Evolutionary conservation across 2,888 invertebrate species (phyloP).

Genomic region (Ceriagrion tenellum): DNA sequence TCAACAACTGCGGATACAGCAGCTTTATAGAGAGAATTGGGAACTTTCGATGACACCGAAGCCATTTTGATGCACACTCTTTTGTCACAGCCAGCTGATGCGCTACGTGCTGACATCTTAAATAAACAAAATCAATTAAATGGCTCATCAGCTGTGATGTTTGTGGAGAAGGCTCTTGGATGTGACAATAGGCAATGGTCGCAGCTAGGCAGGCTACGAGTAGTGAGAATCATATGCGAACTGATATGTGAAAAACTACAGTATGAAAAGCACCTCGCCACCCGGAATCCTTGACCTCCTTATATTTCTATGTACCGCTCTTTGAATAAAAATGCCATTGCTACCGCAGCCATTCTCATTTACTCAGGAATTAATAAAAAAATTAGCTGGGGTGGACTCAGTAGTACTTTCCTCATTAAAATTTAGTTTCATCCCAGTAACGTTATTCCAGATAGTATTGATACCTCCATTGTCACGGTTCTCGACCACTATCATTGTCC

Average conservation of each 20-base stretch:
- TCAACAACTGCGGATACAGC: conserved; percentile 83
- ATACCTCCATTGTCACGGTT: too few relatives aligned
- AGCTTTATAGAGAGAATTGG: conserved; percentile 81
- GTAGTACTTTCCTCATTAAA: neutral
- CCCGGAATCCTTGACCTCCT: neutral
- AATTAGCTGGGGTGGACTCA: neutral
- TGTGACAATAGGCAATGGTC: neutral
- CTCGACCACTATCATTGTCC: too few relatives aligned
- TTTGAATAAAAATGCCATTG: neutral
- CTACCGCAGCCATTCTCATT: neutral
- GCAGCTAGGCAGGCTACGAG: neutral
- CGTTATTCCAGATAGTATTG: too few relatives aligned
- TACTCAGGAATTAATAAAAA: too few relatives aligned
- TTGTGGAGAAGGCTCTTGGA: neutral
- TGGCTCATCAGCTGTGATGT: neutral
- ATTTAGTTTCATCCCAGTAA: too few relatives aligned
- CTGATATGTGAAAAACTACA: neutral
- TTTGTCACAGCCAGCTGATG: conserved; percentile 68
- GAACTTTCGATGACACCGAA: conserved; percentile 57
- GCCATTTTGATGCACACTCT: conserved; percentile 69
- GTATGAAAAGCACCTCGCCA: neutral
- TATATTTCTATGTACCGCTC: neutral
- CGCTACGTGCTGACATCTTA: conserved; percentile 29
- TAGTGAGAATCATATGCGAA: neutral
- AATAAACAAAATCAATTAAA: conserved; percentile 8